phyloP scores from a whole-genome alignment of 2,113 vertebrate genomes.

The Romanogobio albipinnatus region DNA sequence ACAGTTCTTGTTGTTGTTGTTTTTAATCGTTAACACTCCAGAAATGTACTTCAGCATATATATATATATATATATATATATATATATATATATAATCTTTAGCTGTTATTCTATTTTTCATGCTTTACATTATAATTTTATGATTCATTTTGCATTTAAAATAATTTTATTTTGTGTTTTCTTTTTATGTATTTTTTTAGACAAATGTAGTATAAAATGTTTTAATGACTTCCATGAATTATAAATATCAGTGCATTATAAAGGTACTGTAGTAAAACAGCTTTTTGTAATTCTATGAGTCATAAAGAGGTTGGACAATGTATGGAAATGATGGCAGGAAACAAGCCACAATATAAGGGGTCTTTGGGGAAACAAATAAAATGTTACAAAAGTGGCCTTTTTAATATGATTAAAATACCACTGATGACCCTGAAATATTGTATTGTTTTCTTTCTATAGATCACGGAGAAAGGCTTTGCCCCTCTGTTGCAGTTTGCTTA shows the following conservation, averaged over 20 bases:
- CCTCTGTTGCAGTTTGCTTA: slow-evolving; percentile 96
- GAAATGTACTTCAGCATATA: too few species aligned
- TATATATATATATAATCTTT: background rate
- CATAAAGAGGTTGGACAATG: background rate
- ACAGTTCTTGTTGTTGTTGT: too few species aligned
- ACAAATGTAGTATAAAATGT: background rate
- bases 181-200: background rate
- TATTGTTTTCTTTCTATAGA: slow-evolving; percentile 74
- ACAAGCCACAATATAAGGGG: background rate
- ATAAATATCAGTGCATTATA: background rate
- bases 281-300: background rate
- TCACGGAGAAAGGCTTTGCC: slow-evolving; percentile 92
- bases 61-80: too few species aligned
- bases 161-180: background rate
- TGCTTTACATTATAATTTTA: background rate
- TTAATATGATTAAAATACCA: background rate
- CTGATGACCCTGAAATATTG: background rate
- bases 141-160: background rate
- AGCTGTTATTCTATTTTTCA: background rate
- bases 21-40: too few species aligned
- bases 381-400: background rate
- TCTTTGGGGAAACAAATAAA: background rate
- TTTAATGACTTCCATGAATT: background rate
- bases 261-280: background rate
- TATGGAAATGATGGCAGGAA: background rate